Conservation (phyloP, 1,140 invertebrate genomes). For the Helicorthomorpha holstii region DNA sequence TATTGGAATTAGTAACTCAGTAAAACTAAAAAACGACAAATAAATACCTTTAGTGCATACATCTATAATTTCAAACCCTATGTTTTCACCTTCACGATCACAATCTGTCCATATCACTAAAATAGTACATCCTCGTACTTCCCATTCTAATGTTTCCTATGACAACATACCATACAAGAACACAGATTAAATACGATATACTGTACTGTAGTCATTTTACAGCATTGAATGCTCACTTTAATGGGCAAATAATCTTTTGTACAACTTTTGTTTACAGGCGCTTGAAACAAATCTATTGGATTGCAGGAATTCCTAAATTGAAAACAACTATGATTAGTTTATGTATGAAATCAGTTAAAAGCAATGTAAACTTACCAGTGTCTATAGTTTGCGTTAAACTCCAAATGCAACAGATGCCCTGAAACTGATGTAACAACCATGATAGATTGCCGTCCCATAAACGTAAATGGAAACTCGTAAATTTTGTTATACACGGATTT, state of each 20-base stretch:
- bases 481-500: constrained; percentile 89
- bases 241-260: constrained; percentile 53
- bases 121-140: constrained; percentile 53
- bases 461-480: constrained; percentile 70
- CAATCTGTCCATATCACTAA: constrained; percentile 99
- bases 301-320: constrained; percentile 42
- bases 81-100: constrained; percentile 99
- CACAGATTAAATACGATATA: not conserved
- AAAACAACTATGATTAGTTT: not conserved
- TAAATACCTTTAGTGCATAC: constrained; percentile 46
- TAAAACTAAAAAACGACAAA: not conserved
- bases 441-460: constrained; percentile 49
- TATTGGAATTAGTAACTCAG: constrained; percentile 16
- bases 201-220: no score
- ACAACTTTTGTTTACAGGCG: constrained; percentile 68
- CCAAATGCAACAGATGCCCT: constrained; percentile 73
- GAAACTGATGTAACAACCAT: constrained; percentile 98
- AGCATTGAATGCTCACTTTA: constrained; percentile 38
- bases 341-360: constrained; percentile 7
- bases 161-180: not conserved
- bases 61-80: constrained; percentile 93
- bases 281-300: constrained; percentile 73
- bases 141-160: constrained; percentile 61
- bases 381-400: constrained; percentile 55
- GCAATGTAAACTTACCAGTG: constrained; percentile 41